Evolutionary conservation across 2,113 vertebrate species (phyloP).

Genomic region (Meles meles): DNA sequence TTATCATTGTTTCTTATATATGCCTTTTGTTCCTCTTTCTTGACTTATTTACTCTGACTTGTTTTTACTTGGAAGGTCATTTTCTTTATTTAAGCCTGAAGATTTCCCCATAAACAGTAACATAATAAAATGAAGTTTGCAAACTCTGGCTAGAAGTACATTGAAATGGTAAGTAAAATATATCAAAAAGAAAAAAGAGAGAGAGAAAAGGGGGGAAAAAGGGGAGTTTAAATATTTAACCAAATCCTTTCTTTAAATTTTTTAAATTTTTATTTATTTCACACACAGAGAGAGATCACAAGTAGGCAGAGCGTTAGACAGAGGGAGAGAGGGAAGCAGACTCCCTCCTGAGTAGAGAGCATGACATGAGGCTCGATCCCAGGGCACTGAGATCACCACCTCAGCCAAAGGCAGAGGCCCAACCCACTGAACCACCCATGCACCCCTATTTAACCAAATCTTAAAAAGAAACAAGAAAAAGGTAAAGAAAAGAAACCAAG

Average conservation of each 20-base stretch:
- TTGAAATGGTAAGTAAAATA: not conserved
- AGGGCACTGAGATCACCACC: too few relatives aligned
- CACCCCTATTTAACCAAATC: not conserved
- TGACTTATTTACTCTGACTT: not conserved
- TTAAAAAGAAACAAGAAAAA: not conserved
- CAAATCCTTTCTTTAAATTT: not conserved
- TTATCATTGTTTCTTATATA: not conserved
- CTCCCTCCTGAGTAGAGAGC: too few relatives aligned
- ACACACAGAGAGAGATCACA: too few relatives aligned
- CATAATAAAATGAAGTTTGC: not conserved
- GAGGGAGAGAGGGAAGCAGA: too few relatives aligned
- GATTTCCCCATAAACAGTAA: not conserved
- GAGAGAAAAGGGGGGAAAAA: not conserved
- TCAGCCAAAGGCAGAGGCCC: too few relatives aligned
- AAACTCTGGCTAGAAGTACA: not conserved
- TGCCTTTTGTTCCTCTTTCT: not conserved
- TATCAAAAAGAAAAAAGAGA: not conserved
- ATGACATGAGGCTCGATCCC: fast-evolving
- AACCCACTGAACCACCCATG: too few relatives aligned
- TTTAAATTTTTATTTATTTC: too few relatives aligned
- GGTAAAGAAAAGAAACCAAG: not conserved
- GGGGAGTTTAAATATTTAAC: not conserved
- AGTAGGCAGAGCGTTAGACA: too few relatives aligned
- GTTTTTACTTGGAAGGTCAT: not conserved
- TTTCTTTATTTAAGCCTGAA: not conserved